A percentile compares a stretch with the other conserved stretches of the same genome.
These are phyloP conservation scores for Aurelia coerulea DNA, from an alignment of 30 jellyfish, hydroid and myxozoan species.

Conservation along the genomic window DNA sequence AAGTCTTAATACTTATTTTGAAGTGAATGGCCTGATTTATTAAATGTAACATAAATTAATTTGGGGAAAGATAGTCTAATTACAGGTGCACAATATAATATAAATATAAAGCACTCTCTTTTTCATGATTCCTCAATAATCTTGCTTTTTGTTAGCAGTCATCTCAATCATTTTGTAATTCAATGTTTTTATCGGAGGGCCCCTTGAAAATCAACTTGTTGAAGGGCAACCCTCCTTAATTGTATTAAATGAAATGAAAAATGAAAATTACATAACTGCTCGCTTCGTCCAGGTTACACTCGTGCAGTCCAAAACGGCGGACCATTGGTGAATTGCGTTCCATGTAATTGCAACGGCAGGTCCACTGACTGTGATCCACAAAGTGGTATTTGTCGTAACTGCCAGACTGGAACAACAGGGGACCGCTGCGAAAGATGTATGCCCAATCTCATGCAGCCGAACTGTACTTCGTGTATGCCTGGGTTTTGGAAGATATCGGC, in stretches of 20 bases:
- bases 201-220: no score
- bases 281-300: conserved; percentile 75
- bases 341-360: conserved; percentile 86
- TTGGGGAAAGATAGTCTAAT: no score
- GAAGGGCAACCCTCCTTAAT: no score
- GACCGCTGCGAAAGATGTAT: conserved; percentile 90
- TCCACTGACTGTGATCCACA: conserved; percentile 80
- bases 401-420: conserved; percentile 94
- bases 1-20: neutral
- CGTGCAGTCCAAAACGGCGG: conserved; percentile 91
- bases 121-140: no score
- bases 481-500: conserved; percentile 94
- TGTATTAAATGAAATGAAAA: no score
- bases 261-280: no score
- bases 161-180: no score
- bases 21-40: neutral
- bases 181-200: no score
- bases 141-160: no score
- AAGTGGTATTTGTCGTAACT: conserved; percentile 79
- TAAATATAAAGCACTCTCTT: no score
- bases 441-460: conserved; percentile 86
- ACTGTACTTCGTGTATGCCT: conserved; percentile 80
- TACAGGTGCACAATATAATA: no score
- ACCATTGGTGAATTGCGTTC: conserved; percentile 88
- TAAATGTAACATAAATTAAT: neutral